Evolutionary conservation across 2,888 invertebrate species (phyloP).

Genomic region (Drosophila atroscutellata): DNA sequence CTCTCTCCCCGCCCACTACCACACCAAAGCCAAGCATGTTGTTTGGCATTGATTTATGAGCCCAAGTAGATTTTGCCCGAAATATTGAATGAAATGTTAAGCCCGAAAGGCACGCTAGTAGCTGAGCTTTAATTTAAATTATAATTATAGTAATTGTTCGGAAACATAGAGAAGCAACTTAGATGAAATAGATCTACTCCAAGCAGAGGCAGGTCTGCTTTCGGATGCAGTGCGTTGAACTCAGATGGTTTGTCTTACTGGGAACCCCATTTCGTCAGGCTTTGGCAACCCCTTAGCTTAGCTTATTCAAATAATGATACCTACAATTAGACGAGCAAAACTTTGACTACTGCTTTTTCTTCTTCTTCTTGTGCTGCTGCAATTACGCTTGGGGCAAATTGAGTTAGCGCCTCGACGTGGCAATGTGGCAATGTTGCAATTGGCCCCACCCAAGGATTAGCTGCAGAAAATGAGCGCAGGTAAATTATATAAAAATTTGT

Average conservation of each 20-base stretch:
- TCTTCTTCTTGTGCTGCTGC: conserved; percentile 42
- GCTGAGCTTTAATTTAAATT: conserved; percentile 57
- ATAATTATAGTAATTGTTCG: conserved; percentile 45
- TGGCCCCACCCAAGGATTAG: conserved; percentile 37
- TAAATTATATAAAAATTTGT: conserved; percentile 61
- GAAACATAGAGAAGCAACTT: conserved; percentile 14
- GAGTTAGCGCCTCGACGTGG: conserved; percentile 60
- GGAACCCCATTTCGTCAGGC: conserved; percentile 9
- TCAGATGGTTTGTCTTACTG: background rate
- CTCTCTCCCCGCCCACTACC: background rate
- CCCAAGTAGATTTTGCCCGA: conserved; percentile 60
- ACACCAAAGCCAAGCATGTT: conserved; percentile 44
- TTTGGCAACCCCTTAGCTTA: conserved; percentile 16
- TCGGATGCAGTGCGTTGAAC: background rate
- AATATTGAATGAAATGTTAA: conserved; percentile 78
- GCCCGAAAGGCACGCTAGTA: conserved; percentile 29
- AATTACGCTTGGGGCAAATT: conserved; percentile 67
- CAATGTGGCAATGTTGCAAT: conserved; percentile 18
- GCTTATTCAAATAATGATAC: conserved; percentile 65
- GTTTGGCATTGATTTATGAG: conserved; percentile 76
- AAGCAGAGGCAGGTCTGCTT: background rate
- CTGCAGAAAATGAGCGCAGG: conserved; percentile 42
- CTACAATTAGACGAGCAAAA: conserved; percentile 72
- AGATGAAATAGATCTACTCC: background rate
- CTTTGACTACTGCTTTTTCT: conserved; percentile 43